phyloP scores from a whole-genome alignment of 2,113 vertebrate species.

The Nyctereutes procyonoides region DNA sequence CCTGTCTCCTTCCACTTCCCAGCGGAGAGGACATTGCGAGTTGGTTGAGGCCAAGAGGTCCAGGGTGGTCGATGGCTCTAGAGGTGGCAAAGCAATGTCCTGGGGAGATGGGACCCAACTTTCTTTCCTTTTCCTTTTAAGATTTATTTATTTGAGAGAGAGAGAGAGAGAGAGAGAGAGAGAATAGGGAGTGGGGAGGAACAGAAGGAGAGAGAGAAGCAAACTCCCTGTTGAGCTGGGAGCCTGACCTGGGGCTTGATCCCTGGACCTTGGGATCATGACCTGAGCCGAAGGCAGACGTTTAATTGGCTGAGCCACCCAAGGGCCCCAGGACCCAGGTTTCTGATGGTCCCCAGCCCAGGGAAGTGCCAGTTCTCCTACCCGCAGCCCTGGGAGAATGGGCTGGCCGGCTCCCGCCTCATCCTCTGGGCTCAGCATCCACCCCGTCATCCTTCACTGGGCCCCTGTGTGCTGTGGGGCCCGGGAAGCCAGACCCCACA shows the following conservation, averaged over 20 bases:
- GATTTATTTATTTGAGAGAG: no score
- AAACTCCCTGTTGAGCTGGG: no score
- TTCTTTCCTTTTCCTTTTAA: no score
- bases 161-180: no score
- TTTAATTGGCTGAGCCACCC: no score
- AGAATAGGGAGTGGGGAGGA: no score
- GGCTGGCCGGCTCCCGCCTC: neutral
- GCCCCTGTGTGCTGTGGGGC: no score
- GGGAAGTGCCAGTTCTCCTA: neutral
- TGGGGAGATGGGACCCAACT: neutral
- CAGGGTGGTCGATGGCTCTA: neutral
- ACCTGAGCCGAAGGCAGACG: no score
- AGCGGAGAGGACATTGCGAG: neutral
- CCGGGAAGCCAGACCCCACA: neutral
- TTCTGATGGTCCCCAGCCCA: neutral
- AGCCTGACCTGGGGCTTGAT: no score
- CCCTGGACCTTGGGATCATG: no score
- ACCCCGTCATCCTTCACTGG: neutral
- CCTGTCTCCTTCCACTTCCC: neutral
- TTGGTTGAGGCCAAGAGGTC: neutral
- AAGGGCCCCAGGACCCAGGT: no score
- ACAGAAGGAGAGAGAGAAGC: no score
- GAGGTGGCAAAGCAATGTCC: neutral
- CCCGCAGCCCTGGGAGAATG: accelerated
- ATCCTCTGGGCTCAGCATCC: neutral